Conservation (phyloP, 2,797 vertebrate genomes). For the Microcaecilia unicolor region DNA sequence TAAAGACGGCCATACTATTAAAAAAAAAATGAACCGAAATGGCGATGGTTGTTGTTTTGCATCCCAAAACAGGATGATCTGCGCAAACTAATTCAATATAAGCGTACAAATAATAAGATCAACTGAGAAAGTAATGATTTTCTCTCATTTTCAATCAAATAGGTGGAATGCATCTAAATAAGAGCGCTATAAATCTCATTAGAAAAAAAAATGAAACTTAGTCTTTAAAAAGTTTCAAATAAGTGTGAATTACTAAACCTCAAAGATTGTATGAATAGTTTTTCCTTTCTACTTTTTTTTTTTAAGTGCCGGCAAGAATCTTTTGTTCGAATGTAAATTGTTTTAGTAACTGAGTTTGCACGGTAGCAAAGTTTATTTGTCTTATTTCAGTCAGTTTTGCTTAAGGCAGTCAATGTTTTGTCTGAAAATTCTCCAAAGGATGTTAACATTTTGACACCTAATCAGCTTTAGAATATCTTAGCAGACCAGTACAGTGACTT, state of each 20-base stretch:
- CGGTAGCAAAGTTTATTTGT: conserved; percentile 53
- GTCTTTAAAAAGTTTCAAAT: too few species aligned
- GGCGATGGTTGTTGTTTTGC: too few species aligned
- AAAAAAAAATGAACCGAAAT: too few species aligned
- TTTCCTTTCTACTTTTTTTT: too few species aligned
- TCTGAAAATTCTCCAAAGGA: conserved; percentile 50
- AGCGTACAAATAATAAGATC: too few species aligned
- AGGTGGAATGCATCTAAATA: conserved; percentile 1
- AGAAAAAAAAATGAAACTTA: conserved; percentile 8
- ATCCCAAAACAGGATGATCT: too few species aligned
- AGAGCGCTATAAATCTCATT: conserved; percentile 14
- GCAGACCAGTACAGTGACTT: conserved; percentile 4
- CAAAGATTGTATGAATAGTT: too few species aligned
- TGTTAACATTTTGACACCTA: conserved; percentile 36
- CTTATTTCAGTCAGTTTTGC: conserved; percentile 40
- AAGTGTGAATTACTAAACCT: too few species aligned
- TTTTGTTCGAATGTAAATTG: conserved; percentile 39
- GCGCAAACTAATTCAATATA: too few species aligned
- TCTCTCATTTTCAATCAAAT: too few species aligned
- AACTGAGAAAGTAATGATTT: too few species aligned
- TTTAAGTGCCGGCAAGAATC: conserved; percentile 37
- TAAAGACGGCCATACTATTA: too few species aligned
- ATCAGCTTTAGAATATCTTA: conserved; percentile 29
- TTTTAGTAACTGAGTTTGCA: conserved; percentile 46
- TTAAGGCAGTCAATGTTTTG: conserved; percentile 56